A percentile compares a stretch with the other conserved stretches of the same genome.
Evolutionary conservation across 2,888 invertebrate species (phyloP).

Genomic region (Thysanoteuthis rhombus): DNA sequence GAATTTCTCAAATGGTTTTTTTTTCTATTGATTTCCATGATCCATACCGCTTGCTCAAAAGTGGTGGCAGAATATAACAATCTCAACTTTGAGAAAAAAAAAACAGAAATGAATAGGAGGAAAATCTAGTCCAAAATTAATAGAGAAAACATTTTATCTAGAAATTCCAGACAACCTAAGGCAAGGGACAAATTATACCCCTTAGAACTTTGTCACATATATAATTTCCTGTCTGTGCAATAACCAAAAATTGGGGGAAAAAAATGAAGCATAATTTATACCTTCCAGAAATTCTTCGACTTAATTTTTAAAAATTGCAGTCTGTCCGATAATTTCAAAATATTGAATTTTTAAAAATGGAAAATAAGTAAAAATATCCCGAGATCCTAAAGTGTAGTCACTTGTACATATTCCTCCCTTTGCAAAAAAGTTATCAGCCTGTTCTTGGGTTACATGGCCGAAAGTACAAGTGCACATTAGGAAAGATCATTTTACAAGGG

Average conservation of each 20-base stretch:
- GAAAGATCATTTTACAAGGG: too few species aligned
- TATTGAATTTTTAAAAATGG: not conserved
- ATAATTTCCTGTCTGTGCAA: not conserved
- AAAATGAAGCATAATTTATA: not conserved
- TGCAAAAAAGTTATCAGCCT: too few species aligned
- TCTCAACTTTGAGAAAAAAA: too few species aligned
- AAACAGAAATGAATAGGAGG: too few species aligned
- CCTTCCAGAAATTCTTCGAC: not conserved
- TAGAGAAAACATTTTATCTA: not conserved
- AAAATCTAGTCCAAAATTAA: not conserved
- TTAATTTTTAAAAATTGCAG: not conserved
- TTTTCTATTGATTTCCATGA: too few species aligned
- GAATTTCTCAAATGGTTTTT: too few species aligned
- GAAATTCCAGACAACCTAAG: not conserved
- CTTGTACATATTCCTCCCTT: not conserved
- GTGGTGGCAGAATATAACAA: too few species aligned
- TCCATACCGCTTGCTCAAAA: too few species aligned
- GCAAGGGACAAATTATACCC: not conserved
- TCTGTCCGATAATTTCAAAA: not conserved
- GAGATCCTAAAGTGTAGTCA: not conserved
- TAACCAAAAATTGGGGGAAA: not conserved
- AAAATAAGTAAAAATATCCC: not conserved
- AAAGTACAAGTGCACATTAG: not conserved
- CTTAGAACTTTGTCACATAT: not conserved
- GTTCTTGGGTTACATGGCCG: too few species aligned